A percentile compares a stretch with the other conserved stretches of the same genome.
Evolutionary conservation across 2,113 vertebrate genomes (phyloP).

Genomic region (rabbit (Oryctolagus cuniculus)): mOryCun1.1 NC_091440.1:124006001-124006500

Average conservation of each 20-base stretch:
- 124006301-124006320: not conserved
- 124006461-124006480: too few relatives aligned
- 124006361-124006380: too few relatives aligned
- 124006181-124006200: not conserved
- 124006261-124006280: not conserved
- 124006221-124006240: not conserved
- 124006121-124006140: not conserved
- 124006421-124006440: too few relatives aligned
- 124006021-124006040: not conserved
- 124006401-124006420: too few relatives aligned
- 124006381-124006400: too few relatives aligned
- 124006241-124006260: not conserved
- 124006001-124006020: not conserved
- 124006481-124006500: too few relatives aligned
- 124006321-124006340: not conserved
- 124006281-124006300: not conserved
- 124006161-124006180: not conserved
- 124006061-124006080: constrained; percentile 3
- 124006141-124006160: not conserved
- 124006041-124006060: constrained; percentile 8
- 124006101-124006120: not conserved
- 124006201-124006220: not conserved
- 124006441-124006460: too few relatives aligned
- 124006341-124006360: too few relatives aligned
- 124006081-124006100: not conserved